Evolutionary conservation across 2,888 invertebrate species (phyloP), one percentile per base, ranked within the genome.

Genomic region (Tetropium fuscum): DNA sequence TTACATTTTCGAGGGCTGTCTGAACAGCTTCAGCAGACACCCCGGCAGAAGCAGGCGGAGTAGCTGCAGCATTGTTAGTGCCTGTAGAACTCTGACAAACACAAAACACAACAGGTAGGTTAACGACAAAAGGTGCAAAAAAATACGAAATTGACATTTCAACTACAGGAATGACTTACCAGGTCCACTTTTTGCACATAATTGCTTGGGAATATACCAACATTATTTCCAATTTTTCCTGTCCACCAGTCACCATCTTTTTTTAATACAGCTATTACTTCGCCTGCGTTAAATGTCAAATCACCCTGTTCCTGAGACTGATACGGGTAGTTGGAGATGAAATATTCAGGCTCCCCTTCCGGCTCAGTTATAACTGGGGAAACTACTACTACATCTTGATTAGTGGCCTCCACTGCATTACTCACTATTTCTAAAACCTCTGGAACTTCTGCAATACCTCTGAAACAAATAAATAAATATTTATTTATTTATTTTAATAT

Each of bases 231-330:
- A 68, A 95, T 87, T 66, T 90, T 88, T 19, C 98, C 98, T 2
- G 97, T 97, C 98, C 98, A 99, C 98, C 98, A 99, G 78, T 98
- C 98, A 0, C 97, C 98, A 61, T 98, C 97, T 63, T 93, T 90
- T 64, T 95, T 90, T 30, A 89, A 87, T 1, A 99, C 97, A 70
- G 89, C 86, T 58, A 99, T 92, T 71, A 92, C 59, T 81, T 98
- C 98, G 0, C 97, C 90, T 0, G 87, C 89, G 68, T 92, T 91
- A 82, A 98, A 98, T 58, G 86, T 90, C 59, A 99, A 84, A 84
- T 99, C 99, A 0, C 97, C 97, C 0, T 90, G 85, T 81, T 98
- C 98, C 3, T 87, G 83, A 0, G 97, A 96, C 53, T 90, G 88
- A 82, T 97, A 98, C 1, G 94, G 93, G 82, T 95, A 98, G 53